phyloP scores from a whole-genome alignment of 2,888 invertebrate species.

The Notodonta dromedarius region DNA sequence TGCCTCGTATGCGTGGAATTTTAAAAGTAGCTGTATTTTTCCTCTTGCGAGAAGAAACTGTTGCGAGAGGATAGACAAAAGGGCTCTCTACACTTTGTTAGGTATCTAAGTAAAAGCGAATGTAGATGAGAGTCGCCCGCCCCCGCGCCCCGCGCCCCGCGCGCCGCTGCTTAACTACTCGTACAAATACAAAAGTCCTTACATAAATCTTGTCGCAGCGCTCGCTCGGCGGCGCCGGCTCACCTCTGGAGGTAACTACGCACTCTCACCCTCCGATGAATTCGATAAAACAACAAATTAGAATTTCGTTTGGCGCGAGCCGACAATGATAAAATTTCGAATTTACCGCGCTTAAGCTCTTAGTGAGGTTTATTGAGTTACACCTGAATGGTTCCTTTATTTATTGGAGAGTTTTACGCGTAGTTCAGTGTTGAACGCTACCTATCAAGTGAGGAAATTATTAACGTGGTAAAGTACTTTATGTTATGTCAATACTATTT shows the following conservation, averaged over 20 bases:
- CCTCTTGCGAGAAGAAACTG: slow-evolving; percentile 69
- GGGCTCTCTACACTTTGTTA: slow-evolving; percentile 72
- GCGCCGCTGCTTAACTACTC: slow-evolving; percentile 74
- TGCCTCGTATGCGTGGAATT: slow-evolving; percentile 65
- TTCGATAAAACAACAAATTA: slow-evolving; percentile 77
- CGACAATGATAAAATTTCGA: slow-evolving; percentile 62
- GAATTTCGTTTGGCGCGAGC: slow-evolving; percentile 55
- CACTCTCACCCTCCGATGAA: slow-evolving; percentile 60
- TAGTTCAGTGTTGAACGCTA: slow-evolving; percentile 36
- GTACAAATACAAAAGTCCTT: slow-evolving; percentile 82
- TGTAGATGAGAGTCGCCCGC: slow-evolving; percentile 73
- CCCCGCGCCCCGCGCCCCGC: slow-evolving; percentile 53
- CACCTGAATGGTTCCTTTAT: slow-evolving; percentile 61
- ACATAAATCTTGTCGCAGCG: slow-evolving; percentile 81
- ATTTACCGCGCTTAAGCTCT: slow-evolving; percentile 55
- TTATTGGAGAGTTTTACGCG: slow-evolving; percentile 56
- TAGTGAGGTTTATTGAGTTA: slow-evolving; percentile 61
- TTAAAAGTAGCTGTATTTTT: slow-evolving; percentile 75
- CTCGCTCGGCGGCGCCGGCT: slow-evolving; percentile 68
- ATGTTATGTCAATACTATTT: not conserved
- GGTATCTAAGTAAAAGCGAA: slow-evolving; percentile 74
- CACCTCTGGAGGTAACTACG: slow-evolving; percentile 69
- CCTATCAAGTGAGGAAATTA: slow-evolving; percentile 22
- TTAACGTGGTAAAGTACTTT: not conserved
- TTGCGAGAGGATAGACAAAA: slow-evolving; percentile 78